Evolutionary conservation across 2,888 invertebrate genomes (phyloP), one percentile per base, ranked within the genome.

Genomic region (Achlya flavicornis): DNA sequence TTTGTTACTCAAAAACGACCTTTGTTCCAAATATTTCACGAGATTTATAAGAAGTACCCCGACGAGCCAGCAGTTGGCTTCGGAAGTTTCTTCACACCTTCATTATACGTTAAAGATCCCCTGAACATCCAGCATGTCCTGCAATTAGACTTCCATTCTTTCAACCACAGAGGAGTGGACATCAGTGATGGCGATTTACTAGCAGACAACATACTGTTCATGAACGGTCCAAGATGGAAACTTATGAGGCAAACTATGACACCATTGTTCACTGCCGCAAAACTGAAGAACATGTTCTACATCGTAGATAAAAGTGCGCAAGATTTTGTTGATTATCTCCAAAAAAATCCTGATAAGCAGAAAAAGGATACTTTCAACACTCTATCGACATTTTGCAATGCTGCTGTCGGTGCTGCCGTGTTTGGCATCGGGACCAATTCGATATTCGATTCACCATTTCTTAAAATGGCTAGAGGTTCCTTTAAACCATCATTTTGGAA

Each of bases 221-320:
- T 83, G 64, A 66, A 83, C 19, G 80, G 89, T 3, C 80, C 80
- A 12, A 78, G 82, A 66, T 92, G 91, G 93, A 87, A 88, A 64
- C 70, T 85, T 10, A 76, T 90, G 12, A 76, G 91, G 14, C 88
- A 89, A 46, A 89, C 83, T 62, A 70, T 93, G 66, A 83, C 87
- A 0, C 88, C 91, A 0, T 74, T 88, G 0, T 92, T 92, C 66
- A 89, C 90, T 0, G 75, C 81, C 0, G 73, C 78, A 0, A 92
- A 91, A 68, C 73, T 92, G n/a, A 88, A 81, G 63, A 89, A 86
- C 41, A 88, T 92, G 88, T 90, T 84, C 66, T 84, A 83, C 60
- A 85, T 89, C 2, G 83, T 90, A 38, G 85, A 86, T n/a, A 86
- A 82, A 62, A 83, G 86, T 58, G 86, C 86, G 0, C 75, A 78